Base-by-base conservation (phyloP, 2,888 invertebrate genomes). In the Nebria brevicollis region DNA sequence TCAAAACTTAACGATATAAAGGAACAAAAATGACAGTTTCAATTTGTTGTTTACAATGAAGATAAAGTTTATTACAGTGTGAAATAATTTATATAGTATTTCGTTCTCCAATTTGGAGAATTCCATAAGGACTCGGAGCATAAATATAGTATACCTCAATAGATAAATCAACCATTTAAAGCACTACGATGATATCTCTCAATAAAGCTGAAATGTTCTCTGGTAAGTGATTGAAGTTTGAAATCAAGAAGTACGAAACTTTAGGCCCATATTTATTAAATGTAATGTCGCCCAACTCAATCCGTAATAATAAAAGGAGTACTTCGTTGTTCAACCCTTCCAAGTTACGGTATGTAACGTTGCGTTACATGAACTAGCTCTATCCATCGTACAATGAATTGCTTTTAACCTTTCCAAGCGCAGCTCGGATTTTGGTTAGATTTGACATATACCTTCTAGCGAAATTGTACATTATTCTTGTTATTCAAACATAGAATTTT, bases 321-420 rank as follows among this genome's bases (percentile, higher is more conserved):
- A 54, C 54, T 8, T 54, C 54, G 54, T 11, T 54, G 54, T 54
- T 54, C 54, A 54, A 54, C 13, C 54, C 54, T 54, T 54, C 13
- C 13, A 13, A 8, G 54, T 54, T 54, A 54, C 54, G 54, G 1
- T 6, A 54, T 13, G 54, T 54, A 11, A 54, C 54, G 54, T 54
- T 54, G 54, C 4, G 13, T 54, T 54, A 54, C 8, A 54, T 3
- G 54, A 54, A 3, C 11, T 54, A 13, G 54, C 54, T 54, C 54
- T 54, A 54, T 54, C 7, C 54, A 54, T 54, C 54, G 54, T 42
- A 73, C 73, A 73, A 42, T 73, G 73, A 73, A 73, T 73, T 73
- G 73, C 73, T 73, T 73, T 73, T 73, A 73, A 42, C 43, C 54
- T 54, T 54, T 54, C 54, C 54, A 54, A 54, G 54, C 54, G 54